Evolutionary conservation across 2,888 invertebrate species (phyloP), one percentile per base, ranked within the genome.

Genomic region (Dasypolia templi): DNA sequence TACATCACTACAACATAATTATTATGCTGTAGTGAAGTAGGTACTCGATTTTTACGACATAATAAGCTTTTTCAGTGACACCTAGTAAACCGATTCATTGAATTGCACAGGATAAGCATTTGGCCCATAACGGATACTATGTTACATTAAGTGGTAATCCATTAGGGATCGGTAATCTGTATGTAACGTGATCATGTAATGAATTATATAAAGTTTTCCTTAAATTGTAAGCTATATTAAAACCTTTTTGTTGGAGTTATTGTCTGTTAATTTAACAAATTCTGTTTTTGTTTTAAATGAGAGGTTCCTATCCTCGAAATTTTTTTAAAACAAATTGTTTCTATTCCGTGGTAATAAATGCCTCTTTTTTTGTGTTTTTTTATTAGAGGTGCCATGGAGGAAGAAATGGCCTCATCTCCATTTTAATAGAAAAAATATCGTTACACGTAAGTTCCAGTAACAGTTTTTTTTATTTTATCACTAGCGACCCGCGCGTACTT

Each of bases 121-220:
- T 6, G 9, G 9, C 26, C 32, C 68, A 53, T 72, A 61, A 42
- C 42, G 51, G 51, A 75, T 75, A 75, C 79, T 66, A 62, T 56
- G 75, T 46, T 59, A 75, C 46, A 79, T 75, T 72, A 79, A 79
- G 83, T 71, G 69, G 65, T 75, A 58, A 73, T 75, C 72, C 69
- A 72, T 82, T 79, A 65, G 53, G 75, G 67, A 58, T 68, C 59
- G 51, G 58, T 82, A 72, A 79, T 82, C 70, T 67, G 51, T 22
- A 61, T 65, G 49, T 75, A 62, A 70, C 44, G 35, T 53, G 53
- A 75, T 82, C 75, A 68, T 53, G 53, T 51, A 42, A 49, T 69
- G 61, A 69, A 63, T 63, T 65, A 53, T 64, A 32, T 29, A 46
- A 5, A 42, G 39, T 29, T 72, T 68, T 72, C 67, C 68, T 65